A percentile compares a stretch with the other conserved stretches of the same genome.
These are phyloP conservation scores for Peromyscus californicus DNA, from an alignment of 2,113 vertebrate genomes.

Conservation along the genomic window DNA sequence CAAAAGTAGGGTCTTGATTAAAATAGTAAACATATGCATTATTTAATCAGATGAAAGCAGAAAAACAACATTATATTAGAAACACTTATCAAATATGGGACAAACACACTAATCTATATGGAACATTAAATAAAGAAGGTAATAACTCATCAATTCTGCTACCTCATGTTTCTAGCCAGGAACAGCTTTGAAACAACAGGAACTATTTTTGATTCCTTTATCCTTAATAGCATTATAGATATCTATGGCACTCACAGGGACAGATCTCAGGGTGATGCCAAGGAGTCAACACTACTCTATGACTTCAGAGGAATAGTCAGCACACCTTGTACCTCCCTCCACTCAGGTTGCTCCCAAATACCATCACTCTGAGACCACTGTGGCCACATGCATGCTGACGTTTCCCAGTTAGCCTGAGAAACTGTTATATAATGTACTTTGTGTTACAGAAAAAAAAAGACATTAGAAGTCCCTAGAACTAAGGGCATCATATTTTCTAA, in stretches of 20 bases:
- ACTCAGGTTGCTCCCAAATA: neutral
- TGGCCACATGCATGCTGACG: neutral
- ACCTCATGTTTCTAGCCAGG: neutral
- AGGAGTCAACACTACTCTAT: neutral
- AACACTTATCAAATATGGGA: neutral
- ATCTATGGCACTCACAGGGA: neutral
- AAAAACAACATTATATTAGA: neutral
- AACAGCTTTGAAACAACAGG: neutral
- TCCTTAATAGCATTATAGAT: neutral
- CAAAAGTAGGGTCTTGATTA: neutral
- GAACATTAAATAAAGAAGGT: neutral
- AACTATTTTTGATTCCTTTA: neutral
- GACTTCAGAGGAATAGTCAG: neutral
- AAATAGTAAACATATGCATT: neutral
- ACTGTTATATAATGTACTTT: neutral
- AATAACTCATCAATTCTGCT: neutral
- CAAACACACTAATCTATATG: neutral
- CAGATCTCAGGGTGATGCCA: neutral
- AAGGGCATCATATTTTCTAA: neutral
- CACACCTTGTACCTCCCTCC: neutral
- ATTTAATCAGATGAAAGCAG: neutral
- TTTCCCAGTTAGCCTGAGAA: neutral
- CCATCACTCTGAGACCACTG: neutral
- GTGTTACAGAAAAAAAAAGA: neutral
- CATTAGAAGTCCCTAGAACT: slow-evolving; percentile 19